phyloP scores from a whole-genome alignment of 35 echinoderm and acorn worm genomes.

The Strongylocentrotus purpuratus region DNA sequence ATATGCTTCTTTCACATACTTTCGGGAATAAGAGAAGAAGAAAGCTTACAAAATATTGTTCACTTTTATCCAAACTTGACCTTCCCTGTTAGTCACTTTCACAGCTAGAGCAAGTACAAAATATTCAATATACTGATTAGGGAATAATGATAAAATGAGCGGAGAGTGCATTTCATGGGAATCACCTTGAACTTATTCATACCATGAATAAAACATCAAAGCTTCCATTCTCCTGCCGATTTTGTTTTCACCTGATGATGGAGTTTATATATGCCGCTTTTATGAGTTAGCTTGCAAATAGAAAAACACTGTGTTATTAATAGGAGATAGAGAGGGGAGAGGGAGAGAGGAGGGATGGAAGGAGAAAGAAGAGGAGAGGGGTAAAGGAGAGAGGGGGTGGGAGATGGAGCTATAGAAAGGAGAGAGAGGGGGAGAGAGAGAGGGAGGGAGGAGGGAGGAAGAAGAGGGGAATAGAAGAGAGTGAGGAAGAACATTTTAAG shows the following conservation, averaged over 20 bases:
- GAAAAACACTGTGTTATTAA: background rate
- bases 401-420: background rate
- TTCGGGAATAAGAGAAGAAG: background rate
- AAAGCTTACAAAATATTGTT: background rate
- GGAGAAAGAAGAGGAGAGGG: too few relatives aligned
- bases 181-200: slow-evolving; percentile 7
- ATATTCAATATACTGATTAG: slow-evolving; percentile 2
- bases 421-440: too few relatives aligned
- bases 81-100: background rate
- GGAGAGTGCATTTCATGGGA: background rate
- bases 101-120: background rate
- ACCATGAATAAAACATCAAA: background rate
- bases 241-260: background rate
- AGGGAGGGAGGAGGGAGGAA: too few relatives aligned
- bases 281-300: background rate
- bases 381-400: background rate
- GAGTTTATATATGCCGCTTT: background rate
- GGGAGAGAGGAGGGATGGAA: background rate
- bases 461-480: too few relatives aligned
- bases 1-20: background rate
- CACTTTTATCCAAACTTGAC: background rate
- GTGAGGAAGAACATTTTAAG: too few relatives aligned
- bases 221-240: background rate
- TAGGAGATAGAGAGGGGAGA: background rate
- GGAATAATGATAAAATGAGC: background rate